These are phyloP conservation scores for Troglohyphantes excavatus DNA, from an alignment of 2,888 invertebrate genomes.

Conservation along the genomic window DNA sequence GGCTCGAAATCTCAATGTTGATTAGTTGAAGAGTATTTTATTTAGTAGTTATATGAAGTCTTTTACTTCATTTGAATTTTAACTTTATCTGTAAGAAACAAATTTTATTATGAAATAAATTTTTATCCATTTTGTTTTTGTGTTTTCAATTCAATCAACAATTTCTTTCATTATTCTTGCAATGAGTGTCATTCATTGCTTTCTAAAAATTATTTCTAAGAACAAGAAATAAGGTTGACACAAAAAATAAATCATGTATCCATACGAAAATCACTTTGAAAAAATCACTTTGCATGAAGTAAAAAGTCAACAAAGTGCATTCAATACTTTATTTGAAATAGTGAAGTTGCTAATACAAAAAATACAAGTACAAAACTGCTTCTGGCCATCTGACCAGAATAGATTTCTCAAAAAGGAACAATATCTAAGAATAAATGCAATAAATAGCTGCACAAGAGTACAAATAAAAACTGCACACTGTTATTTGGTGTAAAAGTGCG, in stretches of 20 bases:
- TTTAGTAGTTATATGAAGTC: conserved; percentile 1
- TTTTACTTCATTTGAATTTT: conserved; percentile 4
- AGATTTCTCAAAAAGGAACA: background rate
- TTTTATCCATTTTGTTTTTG: background rate
- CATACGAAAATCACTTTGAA: too few relatives aligned
- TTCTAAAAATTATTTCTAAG: too few relatives aligned
- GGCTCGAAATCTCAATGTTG: background rate
- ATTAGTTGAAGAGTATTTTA: background rate
- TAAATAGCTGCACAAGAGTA: conserved; percentile 5
- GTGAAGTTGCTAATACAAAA: background rate
- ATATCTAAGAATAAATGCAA: background rate
- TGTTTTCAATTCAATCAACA: background rate
- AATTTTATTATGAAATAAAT: conserved; percentile 1
- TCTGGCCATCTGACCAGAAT: background rate
- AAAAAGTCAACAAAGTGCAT: background rate
- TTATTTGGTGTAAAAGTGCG: background rate
- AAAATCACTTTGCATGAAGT: too few relatives aligned
- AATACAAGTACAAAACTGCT: background rate
- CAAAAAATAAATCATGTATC: too few relatives aligned
- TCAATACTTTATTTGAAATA: background rate
- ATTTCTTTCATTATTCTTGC: background rate
- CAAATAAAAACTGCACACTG: background rate
- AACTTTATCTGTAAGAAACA: background rate
- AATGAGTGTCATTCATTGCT: background rate
- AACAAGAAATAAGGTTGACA: too few relatives aligned